phyloP scores from a whole-genome alignment of 2,888 invertebrate species.

The Drosophila prostipennis region DNA sequence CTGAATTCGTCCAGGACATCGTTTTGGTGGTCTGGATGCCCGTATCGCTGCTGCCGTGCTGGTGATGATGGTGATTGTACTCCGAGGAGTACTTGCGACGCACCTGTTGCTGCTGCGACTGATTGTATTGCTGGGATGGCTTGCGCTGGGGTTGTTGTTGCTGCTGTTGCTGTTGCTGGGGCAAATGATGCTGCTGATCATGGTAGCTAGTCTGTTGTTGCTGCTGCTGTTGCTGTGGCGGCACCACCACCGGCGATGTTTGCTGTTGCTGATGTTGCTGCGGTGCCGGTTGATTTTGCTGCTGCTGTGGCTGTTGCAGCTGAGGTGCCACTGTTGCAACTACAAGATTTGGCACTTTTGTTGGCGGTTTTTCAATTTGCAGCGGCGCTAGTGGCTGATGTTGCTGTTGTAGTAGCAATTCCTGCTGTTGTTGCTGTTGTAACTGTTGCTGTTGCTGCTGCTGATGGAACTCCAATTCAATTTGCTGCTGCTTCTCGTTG shows the following conservation, averaged over 20 bases:
- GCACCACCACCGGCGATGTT: constrained; percentile 72
- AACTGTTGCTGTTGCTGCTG: constrained; percentile 57
- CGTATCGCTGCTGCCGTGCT: constrained; percentile 58
- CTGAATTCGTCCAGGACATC: constrained; percentile 84
- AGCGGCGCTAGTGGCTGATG: constrained; percentile 47
- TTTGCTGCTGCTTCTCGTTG: constrained; percentile 61
- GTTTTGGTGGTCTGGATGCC: constrained; percentile 77
- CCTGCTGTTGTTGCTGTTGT: constrained; percentile 38
- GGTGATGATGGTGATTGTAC: constrained; percentile 61
- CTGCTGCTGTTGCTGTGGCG: constrained; percentile 84
- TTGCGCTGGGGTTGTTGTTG: constrained; percentile 58
- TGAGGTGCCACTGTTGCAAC: constrained; percentile 61
- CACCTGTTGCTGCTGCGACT: constrained; percentile 63
- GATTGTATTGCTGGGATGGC: constrained; percentile 64
- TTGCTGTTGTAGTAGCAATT: constrained; percentile 38
- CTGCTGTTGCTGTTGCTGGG: constrained; percentile 39
- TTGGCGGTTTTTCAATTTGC: constrained; percentile 44
- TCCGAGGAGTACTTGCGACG: constrained; percentile 76
- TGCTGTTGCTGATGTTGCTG: constrained; percentile 58
- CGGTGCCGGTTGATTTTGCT: constrained; percentile 46
- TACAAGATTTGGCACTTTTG: constrained; percentile 44
- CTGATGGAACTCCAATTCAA: constrained; percentile 59
- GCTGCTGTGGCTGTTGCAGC: constrained; percentile 83
- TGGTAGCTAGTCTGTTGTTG: constrained; percentile 26
- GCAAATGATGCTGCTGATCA: constrained; percentile 47